Evolutionary conservation across 2,888 invertebrate genomes (phyloP), one percentile per base, ranked within the genome.

Genomic region (Encarsia formosa): DNA sequence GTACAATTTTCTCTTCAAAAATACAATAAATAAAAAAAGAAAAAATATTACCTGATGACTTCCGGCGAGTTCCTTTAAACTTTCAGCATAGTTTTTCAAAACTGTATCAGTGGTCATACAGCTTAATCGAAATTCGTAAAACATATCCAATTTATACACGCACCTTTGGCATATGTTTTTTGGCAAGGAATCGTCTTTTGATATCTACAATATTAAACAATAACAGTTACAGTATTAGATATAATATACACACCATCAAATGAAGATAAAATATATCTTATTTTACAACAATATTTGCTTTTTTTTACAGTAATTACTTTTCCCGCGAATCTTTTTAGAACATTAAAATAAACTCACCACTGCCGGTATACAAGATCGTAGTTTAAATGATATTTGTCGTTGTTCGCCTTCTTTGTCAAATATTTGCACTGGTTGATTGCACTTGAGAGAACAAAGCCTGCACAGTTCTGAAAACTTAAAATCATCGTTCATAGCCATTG

Each of bases 321-420:
- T n/a, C n/a, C n/a, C n/a, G n/a, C n/a, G n/a, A n/a, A n/a, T 20
- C 22, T 23, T 49, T 29, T 11, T n/a, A 4, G 8, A 15, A 4
- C 2, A 34, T 15, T 34, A 8, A 8, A 23, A 2, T 26, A 55
- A 55, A 78, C 82, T 83, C 74, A 85, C 85, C 79, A 81, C 81
- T 70, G 82, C 79, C 54, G 84, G 83, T 70, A 85, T 77, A 66
- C 85, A 80, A 63, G 84, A 82, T 67, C 84, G 79, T 67, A 86
- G 79, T 71, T 86, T 86, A 70, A 83, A 84, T 52, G 84, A 76
- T 61, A 85, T 76, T 75, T 85, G 85, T 62, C 85, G 77, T 70
- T 85, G 84, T 69, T 85, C 85, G 46, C 85, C 82, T 70, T 85
- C 84, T 70, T 84, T 83, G 68, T 85, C 85, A 71, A 85, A 85